A percentile compares a stretch with the other conserved stretches of the same genome.
These are phyloP conservation scores for Dipodomys ordii DNA, from an alignment of 2,113 vertebrate species.

Conservation along the genomic window DNA sequence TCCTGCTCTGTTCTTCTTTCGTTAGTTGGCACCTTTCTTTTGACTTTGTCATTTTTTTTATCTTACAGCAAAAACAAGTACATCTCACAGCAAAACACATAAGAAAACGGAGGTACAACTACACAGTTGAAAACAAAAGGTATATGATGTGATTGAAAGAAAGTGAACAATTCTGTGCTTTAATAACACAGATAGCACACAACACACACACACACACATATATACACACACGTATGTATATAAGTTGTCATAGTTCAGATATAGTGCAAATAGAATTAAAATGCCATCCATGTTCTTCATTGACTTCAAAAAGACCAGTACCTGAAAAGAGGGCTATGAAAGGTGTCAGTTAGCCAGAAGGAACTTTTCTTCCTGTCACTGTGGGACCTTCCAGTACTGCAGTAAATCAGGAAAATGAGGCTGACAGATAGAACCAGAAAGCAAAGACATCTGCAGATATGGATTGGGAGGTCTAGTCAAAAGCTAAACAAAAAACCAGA, in stretches of 20 bases:
- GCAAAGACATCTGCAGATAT: background rate
- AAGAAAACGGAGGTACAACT: background rate
- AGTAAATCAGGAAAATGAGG: background rate
- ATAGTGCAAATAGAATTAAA: background rate
- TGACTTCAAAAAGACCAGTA: background rate
- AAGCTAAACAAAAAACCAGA: background rate
- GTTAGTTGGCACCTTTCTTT: constrained; percentile 13
- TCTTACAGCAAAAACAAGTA: background rate
- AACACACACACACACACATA: too few species aligned
- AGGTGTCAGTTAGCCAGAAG: background rate
- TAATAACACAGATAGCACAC: background rate
- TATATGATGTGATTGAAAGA: background rate
- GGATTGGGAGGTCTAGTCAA: background rate
- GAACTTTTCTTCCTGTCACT: background rate
- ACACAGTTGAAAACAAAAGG: background rate
- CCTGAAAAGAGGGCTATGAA: background rate
- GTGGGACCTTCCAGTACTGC: background rate
- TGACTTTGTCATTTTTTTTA: constrained; percentile 31
- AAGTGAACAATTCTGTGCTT: constrained; percentile 4
- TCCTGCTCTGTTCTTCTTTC: background rate
- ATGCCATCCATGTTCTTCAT: background rate
- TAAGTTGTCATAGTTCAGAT: background rate
- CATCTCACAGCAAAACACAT: background rate
- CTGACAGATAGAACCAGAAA: background rate
- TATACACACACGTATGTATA: too few species aligned